A percentile compares a stretch with the other conserved stretches of the same genome.
Evolutionary conservation across 2,113 vertebrate genomes (phyloP).

Genomic region (Epinephelus lanceolatus): DNA sequence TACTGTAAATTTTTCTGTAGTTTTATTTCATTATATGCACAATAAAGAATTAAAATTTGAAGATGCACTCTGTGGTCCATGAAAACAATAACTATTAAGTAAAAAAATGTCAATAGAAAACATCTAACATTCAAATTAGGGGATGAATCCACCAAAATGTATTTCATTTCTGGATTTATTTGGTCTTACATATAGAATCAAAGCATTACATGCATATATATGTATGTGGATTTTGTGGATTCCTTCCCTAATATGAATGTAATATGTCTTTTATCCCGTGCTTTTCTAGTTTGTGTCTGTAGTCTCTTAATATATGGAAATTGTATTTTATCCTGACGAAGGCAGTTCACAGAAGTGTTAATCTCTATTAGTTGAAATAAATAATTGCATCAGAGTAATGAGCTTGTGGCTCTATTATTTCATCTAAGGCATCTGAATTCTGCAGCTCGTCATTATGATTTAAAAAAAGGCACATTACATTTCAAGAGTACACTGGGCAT

Average conservation of each 20-base stretch:
- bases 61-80: too few species aligned
- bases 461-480: background rate
- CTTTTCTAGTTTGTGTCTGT: background rate
- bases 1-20: too few species aligned
- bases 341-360: background rate
- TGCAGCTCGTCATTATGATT: background rate
- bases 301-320: background rate
- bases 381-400: background rate
- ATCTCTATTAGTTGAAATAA: background rate
- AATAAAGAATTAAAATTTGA: too few species aligned
- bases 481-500: conserved; percentile 6
- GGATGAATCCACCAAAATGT: background rate
- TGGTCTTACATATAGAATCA: background rate
- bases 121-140: background rate
- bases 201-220: background rate
- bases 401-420: background rate
- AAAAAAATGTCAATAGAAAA: background rate
- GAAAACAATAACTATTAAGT: background rate
- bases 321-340: background rate
- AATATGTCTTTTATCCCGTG: background rate
- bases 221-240: background rate
- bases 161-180: background rate
- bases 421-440: background rate
- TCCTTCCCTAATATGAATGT: background rate
- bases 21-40: too few species aligned